phyloP scores from a whole-genome alignment of 2,797 vertebrate species.

The Malacoctenus gilli region DNA sequence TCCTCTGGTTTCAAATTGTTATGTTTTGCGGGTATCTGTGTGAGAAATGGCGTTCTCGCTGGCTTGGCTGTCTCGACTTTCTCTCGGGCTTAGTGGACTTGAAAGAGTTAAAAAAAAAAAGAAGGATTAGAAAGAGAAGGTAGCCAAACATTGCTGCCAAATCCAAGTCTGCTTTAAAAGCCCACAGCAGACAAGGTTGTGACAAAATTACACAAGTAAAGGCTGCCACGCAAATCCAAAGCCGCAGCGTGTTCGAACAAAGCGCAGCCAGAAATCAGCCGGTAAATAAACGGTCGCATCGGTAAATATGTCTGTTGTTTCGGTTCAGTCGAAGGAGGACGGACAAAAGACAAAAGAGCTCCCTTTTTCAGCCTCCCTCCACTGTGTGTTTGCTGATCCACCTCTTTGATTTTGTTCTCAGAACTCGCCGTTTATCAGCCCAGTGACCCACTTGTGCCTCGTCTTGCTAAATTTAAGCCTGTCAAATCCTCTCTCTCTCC shows the following conservation, averaged over 20 bases:
- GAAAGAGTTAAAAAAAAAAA: slow-evolving; percentile 47
- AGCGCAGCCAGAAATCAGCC: slow-evolving; percentile 9
- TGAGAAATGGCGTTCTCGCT: slow-evolving; percentile 21
- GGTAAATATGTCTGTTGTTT: neutral
- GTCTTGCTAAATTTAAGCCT: slow-evolving; percentile 19
- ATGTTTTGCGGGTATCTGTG: slow-evolving; percentile 6
- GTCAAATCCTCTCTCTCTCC: no score
- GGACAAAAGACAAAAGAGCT: no score
- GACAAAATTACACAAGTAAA: slow-evolving; percentile 22
- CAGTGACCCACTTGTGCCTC: slow-evolving; percentile 24
- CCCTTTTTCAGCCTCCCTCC: slow-evolving; percentile 14
- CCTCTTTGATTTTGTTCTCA: slow-evolving; percentile 17
- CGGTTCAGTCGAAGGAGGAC: no score
- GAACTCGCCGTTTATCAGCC: slow-evolving; percentile 14
- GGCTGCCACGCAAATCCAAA: slow-evolving; percentile 19
- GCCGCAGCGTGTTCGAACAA: slow-evolving; percentile 31
- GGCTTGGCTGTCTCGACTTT: slow-evolving; percentile 15
- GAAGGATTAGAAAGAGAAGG: slow-evolving; percentile 33
- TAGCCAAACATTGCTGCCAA: slow-evolving; percentile 40
- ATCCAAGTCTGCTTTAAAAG: slow-evolving; percentile 42
- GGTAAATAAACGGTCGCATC: neutral
- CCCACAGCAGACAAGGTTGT: slow-evolving; percentile 19
- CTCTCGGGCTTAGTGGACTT: slow-evolving; percentile 17
- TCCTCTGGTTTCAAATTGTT: slow-evolving; percentile 4
- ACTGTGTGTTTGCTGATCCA: slow-evolving; percentile 22